Percentiles rank a stretch among this genome's conserved stretches.
phyloP scores from a whole-genome alignment of 1,140 invertebrate genomes.

The Parapsyche elsis region DNA sequence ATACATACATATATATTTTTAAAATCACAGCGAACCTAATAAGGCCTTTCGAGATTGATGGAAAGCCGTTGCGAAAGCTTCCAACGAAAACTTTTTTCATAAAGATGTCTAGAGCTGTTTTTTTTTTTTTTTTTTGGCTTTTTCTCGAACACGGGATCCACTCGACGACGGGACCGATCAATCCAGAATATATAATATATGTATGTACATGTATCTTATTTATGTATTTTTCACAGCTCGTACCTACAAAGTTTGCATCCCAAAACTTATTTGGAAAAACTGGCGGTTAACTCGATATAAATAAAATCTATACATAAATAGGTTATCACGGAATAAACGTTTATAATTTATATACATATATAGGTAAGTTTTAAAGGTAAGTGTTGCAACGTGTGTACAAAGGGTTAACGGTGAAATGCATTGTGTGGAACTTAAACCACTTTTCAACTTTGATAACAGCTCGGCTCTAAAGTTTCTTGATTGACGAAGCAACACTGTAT shows the following conservation, averaged over 20 bases:
- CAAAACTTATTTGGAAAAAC: not conserved
- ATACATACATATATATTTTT: no score
- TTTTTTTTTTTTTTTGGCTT: not conserved
- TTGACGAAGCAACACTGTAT: not conserved
- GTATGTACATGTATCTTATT: not conserved
- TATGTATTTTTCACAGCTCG: not conserved
- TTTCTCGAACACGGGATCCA: not conserved
- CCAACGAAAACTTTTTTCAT: slow-evolving; percentile 5
- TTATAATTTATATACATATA: slow-evolving; percentile 1
- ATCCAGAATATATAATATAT: not conserved
- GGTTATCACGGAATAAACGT: no score
- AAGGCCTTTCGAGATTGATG: slow-evolving; percentile 10
- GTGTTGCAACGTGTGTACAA: not conserved
- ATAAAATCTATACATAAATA: not conserved
- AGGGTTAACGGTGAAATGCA: not conserved
- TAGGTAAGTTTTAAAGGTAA: no score
- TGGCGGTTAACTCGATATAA: no score
- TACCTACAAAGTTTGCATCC: not conserved
- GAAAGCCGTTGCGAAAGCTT: slow-evolving; percentile 4
- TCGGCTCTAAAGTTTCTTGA: not conserved
- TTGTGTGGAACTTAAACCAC: not conserved
- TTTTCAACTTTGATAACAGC: slow-evolving; percentile 19
- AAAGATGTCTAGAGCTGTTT: slow-evolving; percentile 13
- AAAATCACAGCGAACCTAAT: slow-evolving; percentile 6
- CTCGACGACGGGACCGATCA: slow-evolving; percentile 8